A percentile compares a stretch with the other conserved stretches of the same genome.
Conservation (phyloP, 2,888 invertebrate species). For the Amphipyra berbera region DNA sequence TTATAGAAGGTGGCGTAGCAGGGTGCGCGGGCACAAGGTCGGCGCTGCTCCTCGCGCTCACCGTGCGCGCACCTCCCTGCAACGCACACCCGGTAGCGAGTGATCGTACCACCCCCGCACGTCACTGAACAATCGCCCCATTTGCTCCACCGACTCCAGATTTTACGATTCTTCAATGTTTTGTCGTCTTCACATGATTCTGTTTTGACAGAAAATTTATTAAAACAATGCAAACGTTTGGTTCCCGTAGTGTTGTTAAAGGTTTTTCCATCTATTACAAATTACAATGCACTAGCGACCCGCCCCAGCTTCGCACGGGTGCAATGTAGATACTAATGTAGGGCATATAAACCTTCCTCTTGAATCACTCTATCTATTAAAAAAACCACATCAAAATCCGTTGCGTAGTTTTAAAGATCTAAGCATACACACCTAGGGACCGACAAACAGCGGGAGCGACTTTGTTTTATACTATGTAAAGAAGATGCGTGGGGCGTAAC, state of each 20-base stretch:
- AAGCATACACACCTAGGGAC: too few relatives aligned
- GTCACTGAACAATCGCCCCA: conserved; percentile 82
- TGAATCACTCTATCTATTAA: too few relatives aligned
- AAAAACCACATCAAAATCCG: too few relatives aligned
- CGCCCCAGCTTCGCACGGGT: too few relatives aligned
- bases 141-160: conserved; percentile 85
- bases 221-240: neutral
- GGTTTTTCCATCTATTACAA: too few relatives aligned
- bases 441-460: too few relatives aligned
- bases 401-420: too few relatives aligned
- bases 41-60: conserved; percentile 79
- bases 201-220: conserved; percentile 22
- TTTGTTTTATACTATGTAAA: too few relatives aligned
- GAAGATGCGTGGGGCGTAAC: too few relatives aligned
- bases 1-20: conserved; percentile 56
- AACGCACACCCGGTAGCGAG: conserved; percentile 74
- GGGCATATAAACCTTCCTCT: too few relatives aligned
- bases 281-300: too few relatives aligned
- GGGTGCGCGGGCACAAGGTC: conserved; percentile 72
- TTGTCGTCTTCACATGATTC: conserved; percentile 65
- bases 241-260: neutral
- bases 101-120: conserved; percentile 75
- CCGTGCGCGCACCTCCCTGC: conserved; percentile 80
- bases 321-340: too few relatives aligned
- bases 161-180: conserved; percentile 70